phyloP scores from a whole-genome alignment of 2,113 vertebrate species.

The Cavia aperea region DNA sequence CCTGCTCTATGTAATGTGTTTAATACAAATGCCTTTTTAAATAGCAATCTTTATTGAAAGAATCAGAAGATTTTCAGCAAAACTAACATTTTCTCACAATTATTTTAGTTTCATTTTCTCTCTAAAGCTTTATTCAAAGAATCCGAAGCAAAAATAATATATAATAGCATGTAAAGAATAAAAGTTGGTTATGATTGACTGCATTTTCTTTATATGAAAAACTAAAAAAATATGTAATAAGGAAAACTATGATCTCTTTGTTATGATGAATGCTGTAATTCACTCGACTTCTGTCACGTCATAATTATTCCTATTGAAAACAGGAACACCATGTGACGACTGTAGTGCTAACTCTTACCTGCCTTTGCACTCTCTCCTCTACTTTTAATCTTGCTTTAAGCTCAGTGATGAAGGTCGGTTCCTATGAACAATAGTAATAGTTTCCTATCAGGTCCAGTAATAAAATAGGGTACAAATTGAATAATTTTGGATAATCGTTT shows the following conservation, averaged over 20 bases:
- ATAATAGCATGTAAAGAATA: not conserved
- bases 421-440: not conserved
- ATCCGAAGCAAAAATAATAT: not conserved
- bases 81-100: not conserved
- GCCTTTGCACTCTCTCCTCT: not conserved
- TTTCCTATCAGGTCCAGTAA: not conserved
- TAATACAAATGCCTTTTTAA: not conserved
- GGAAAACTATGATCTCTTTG: not conserved
- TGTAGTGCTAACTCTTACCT: not conserved
- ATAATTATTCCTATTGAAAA: not conserved
- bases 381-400: not conserved
- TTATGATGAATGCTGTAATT: not conserved
- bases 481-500: not conserved
- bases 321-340: not conserved
- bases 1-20: constrained; percentile 33
- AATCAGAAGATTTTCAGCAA: not conserved
- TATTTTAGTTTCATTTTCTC: constrained; percentile 19
- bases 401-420: not conserved
- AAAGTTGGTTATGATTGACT: not conserved
- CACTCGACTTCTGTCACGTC: not conserved
- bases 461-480: not conserved
- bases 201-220: not conserved
- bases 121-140: not conserved
- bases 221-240: not conserved
- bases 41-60: not conserved